phyloP scores from a whole-genome alignment of 2,888 invertebrate genomes.

The Fragum sueziense region DNA sequence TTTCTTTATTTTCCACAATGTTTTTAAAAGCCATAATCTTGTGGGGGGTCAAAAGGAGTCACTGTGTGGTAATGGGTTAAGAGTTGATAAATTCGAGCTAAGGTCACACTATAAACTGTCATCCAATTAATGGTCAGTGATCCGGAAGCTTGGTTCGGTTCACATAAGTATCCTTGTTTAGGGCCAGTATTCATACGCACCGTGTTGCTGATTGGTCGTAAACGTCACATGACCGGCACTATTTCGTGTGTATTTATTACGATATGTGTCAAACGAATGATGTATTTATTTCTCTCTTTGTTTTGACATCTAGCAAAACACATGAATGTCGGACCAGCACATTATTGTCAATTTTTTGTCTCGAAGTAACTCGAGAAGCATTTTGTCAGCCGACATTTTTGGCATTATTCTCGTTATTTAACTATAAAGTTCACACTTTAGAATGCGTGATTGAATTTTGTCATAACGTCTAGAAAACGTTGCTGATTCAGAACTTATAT shows the following conservation, averaged over 20 bases:
- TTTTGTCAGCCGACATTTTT: not conserved
- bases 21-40: too few species aligned
- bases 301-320: conserved; percentile 6
- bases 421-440: not conserved
- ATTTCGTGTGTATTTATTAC: conserved; percentile 9
- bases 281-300: conserved; percentile 5
- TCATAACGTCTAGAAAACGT: too few species aligned
- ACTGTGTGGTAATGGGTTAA: too few species aligned
- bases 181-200: conserved; percentile 2
- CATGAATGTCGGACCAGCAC: not conserved
- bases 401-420: not conserved
- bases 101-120: not conserved
- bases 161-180: not conserved
- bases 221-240: conserved; percentile 3
- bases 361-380: not conserved
- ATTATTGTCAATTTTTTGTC: conserved; percentile 4
- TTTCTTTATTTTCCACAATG: too few species aligned
- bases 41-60: too few species aligned
- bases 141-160: not conserved
- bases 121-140: not conserved
- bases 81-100: not conserved
- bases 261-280: conserved; percentile 12
- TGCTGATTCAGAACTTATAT: too few species aligned
- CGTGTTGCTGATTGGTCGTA: conserved; percentile 10
- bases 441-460: too few species aligned